Percentiles rank a stretch among this genome's conserved stretches.
phyloP scores from a whole-genome alignment of 2,113 vertebrate genomes.

The Cryptotis parvus region DNA sequence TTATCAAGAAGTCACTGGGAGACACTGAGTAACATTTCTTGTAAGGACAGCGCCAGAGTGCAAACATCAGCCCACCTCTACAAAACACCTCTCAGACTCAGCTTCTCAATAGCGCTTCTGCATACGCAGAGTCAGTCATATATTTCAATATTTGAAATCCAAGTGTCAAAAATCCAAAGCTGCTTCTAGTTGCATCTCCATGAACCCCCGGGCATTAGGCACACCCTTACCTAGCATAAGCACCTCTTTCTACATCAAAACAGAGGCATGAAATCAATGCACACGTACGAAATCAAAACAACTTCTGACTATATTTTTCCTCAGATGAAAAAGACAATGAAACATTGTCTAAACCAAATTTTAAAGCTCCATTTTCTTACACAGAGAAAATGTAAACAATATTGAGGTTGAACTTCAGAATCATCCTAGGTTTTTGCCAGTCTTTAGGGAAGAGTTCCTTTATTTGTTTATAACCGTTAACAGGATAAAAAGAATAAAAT shows the following conservation, averaged over 20 bases:
- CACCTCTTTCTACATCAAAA: slow-evolving; percentile 28
- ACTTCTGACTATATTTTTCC: slow-evolving; percentile 69
- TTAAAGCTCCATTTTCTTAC: not conserved
- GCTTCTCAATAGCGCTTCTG: not conserved
- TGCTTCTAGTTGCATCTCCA: not conserved
- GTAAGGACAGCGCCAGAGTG: not conserved
- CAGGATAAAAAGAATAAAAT: slow-evolving; percentile 44
- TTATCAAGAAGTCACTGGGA: slow-evolving; percentile 29
- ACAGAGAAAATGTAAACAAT: slow-evolving; percentile 80
- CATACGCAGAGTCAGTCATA: not conserved
- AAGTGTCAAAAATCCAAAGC: slow-evolving; percentile 54
- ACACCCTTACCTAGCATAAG: not conserved
- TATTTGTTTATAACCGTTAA: slow-evolving; percentile 60
- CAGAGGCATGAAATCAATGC: slow-evolving; percentile 39
- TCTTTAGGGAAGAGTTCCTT: slow-evolving; percentile 60
- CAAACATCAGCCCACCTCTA: slow-evolving; percentile 3
- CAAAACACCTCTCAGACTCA: slow-evolving; percentile 50
- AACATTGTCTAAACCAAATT: slow-evolving; percentile 38
- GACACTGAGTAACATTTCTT: slow-evolving; percentile 58
- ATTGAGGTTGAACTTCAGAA: slow-evolving; percentile 59
- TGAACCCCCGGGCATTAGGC: slow-evolving; percentile 5
- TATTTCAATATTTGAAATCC: not conserved
- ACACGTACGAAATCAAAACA: slow-evolving; percentile 34
- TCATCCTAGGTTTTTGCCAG: slow-evolving; percentile 51
- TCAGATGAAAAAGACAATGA: slow-evolving; percentile 68